Evolutionary conservation across 2,113 vertebrate species (phyloP).

Genomic region (Nannobrachium achirus): DNA sequence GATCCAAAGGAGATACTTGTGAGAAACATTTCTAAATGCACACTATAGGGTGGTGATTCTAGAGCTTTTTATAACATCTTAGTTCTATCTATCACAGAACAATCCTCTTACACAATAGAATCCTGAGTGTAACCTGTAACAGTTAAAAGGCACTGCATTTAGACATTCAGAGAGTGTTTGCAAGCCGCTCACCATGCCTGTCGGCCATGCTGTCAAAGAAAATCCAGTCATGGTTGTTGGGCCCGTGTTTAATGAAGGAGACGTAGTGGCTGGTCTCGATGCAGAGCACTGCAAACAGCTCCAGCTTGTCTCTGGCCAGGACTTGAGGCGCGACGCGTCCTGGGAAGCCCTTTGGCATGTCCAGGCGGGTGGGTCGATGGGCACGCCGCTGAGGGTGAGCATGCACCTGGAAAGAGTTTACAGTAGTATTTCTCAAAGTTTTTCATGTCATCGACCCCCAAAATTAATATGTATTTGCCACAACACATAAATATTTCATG

Average conservation of each 20-base stretch:
- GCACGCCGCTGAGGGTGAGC: constrained; percentile 70
- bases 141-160: no score
- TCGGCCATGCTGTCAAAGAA: constrained; percentile 96
- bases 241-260: constrained; percentile 88
- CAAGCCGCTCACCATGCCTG: constrained; percentile 78
- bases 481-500: no score
- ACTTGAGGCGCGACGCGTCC: not conserved
- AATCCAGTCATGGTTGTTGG: constrained; percentile 82
- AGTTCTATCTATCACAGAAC: no score
- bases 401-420: constrained; percentile 79
- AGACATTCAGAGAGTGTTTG: not conserved
- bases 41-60: no score
- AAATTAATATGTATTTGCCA: no score
- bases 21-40: no score
- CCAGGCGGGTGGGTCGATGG: constrained; percentile 64
- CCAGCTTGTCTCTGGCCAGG: constrained; percentile 81
- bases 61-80: no score
- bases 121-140: no score
- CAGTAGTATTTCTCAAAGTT: not conserved
- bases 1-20: no score
- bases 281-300: constrained; percentile 90
- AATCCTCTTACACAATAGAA: no score
- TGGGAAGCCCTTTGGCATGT: constrained; percentile 72
- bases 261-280: constrained; percentile 94
- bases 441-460: no score